These are phyloP conservation scores for Phenganax marumi DNA, from an alignment of 92 coral and sea anemone species.

Conservation along the genomic window DNA sequence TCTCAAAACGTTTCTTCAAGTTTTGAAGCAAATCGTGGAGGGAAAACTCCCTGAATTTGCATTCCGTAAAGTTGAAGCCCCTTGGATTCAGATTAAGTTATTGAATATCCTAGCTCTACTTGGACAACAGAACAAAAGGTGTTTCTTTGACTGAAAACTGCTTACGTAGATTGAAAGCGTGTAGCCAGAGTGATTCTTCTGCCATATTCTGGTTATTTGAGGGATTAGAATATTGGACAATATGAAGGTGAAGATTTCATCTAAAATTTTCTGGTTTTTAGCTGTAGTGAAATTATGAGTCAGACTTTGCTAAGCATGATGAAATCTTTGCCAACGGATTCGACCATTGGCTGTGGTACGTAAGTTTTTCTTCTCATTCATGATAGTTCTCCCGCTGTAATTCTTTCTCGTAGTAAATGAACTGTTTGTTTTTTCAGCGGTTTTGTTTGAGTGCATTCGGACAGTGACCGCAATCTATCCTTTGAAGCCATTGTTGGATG, in stretches of 20 bases:
- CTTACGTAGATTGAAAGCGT: background rate
- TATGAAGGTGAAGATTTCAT: background rate
- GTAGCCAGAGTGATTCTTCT: background rate
- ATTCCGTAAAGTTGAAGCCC: conserved; percentile 76
- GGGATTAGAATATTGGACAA: background rate
- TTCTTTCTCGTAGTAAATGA: no score
- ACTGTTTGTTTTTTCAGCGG: conserved; percentile 58
- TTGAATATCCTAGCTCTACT: conserved; percentile 77
- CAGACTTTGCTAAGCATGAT: conserved; percentile 65
- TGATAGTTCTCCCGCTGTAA: no score
- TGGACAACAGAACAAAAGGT: conserved; percentile 81
- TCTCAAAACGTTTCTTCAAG: conserved; percentile 59
- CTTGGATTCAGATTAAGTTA: conserved; percentile 86
- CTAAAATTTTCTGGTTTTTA: conserved; percentile 5
- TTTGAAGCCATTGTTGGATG: conserved; percentile 60
- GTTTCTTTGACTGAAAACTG: conserved; percentile 17
- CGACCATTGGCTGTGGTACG: conserved; percentile 76
- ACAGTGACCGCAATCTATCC: conserved; percentile 86
- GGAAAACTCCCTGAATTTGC: conserved; percentile 76
- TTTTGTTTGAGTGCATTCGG: conserved; percentile 79
- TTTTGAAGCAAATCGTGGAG: conserved; percentile 59
- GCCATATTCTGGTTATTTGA: background rate
- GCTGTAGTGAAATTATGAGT: conserved; percentile 76
- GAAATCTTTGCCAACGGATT: conserved; percentile 59
- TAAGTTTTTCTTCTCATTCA: no score